A percentile compares a stretch with the other conserved stretches of the same genome.
Conservation (phyloP, 2,888 invertebrate genomes). For the Synanthedon myopaeformis region DNA sequence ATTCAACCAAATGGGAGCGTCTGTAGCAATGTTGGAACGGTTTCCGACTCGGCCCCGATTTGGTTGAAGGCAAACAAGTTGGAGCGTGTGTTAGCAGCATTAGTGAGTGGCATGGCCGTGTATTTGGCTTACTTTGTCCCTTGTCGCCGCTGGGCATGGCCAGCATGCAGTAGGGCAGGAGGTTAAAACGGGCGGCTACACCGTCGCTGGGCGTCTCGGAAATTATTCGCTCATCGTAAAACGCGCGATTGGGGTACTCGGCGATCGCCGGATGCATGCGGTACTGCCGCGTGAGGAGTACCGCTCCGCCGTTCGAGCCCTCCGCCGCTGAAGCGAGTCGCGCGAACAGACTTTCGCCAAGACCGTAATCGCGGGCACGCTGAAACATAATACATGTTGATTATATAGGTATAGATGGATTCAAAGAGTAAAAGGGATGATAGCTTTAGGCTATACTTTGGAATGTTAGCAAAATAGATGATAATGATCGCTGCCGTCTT, state of each 20-base stretch:
- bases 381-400: slow-evolving; percentile 24
- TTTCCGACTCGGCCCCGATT: too few species aligned
- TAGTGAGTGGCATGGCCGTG: not conserved
- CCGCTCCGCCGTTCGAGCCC: slow-evolving; percentile 50
- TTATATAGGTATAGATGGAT: not conserved
- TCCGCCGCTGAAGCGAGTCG: slow-evolving; percentile 74
- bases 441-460: too few species aligned
- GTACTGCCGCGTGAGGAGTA: slow-evolving; percentile 78
- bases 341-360: slow-evolving; percentile 82
- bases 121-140: slow-evolving; percentile 34
- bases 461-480: too few species aligned
- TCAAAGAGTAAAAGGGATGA: not conserved
- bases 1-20: too few species aligned
- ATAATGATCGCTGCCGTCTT: too few species aligned
- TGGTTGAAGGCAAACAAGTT: too few species aligned
- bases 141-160: slow-evolving; percentile 43
- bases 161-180: slow-evolving; percentile 44
- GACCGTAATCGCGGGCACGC: slow-evolving; percentile 77
- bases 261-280: slow-evolving; percentile 88
- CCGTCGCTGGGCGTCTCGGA: slow-evolving; percentile 19
- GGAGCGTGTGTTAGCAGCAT: too few species aligned
- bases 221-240: slow-evolving; percentile 72
- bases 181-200: slow-evolving; percentile 17
- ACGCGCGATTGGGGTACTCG: slow-evolving; percentile 80
- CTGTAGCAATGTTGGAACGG: too few species aligned